Evolutionary conservation across 2,113 vertebrate species (phyloP), one percentile per base, ranked within the genome.

Genomic region (Megaptera novaeangliae): DNA sequence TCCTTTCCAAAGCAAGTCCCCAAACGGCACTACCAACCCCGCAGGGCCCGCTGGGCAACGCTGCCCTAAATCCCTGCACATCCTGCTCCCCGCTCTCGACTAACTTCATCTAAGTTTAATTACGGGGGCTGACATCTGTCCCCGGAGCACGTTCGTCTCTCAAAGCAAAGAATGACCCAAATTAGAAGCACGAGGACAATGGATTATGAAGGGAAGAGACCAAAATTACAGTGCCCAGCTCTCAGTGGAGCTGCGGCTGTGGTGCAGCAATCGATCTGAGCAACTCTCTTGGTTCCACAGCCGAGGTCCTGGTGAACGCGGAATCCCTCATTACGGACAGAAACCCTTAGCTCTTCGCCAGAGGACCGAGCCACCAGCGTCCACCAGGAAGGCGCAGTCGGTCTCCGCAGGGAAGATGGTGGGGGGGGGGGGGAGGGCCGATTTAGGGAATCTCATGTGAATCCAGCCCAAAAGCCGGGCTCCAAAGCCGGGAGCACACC

Each of bases 351-450:
- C 8, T 15, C 31, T 82, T 25, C 23, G 7, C 20, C 18, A 21
- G 52, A 83, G 59, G 21, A 27, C n/a, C 11, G 25, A 52, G 41
- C 52, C 18, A 3, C 18, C 44, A 57, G 69, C 9, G 27, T 27
- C 88, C 68, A 63, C 29, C n/a, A 8, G 69, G 49, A 55, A 69
- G 39, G 52, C 3, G 18, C 68, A 20, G 66, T 11, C 15, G 6
- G 75, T 17, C n/a, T 41, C 59, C 41, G 4, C 18, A 8, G 36
- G 64, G 6, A 66, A 52, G 64, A 34, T 2, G 36, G 36, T 0
- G 11, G 1, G 11, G 36, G 1, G 0, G 9, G 27, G 14, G 15
- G 11, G 36, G 1, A 0, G 9, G 27, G 14, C 12, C 10, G 21
- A 25, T 23, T n/a, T 5, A 74, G 90, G 39, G 13, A 52, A 41